Base-by-base conservation (phyloP, 2,888 invertebrate genomes). In the Allacma fusca region DNA sequence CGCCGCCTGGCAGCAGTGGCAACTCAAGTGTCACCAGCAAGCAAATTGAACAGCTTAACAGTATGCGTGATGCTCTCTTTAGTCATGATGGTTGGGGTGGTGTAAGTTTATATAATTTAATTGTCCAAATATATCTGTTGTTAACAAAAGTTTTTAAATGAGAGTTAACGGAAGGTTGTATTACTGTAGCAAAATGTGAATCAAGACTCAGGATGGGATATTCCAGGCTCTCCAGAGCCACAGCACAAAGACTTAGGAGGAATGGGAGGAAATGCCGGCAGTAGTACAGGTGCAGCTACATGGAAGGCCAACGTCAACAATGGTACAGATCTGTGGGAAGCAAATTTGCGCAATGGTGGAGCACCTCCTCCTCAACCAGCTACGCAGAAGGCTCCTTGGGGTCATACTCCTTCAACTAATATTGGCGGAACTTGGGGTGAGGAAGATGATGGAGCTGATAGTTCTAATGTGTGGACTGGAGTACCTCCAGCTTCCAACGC, bases 81-180 rank as follows among this genome's bases (percentile, higher is more conserved):
- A 93, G 94, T 87, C 94, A 93, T 86, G 96, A 96, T 86, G 96
- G 96, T 83, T 96, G 96, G 96, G 95, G 96, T 81, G 94, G 95
- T 84, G 93, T 93, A 89, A 91, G 92, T 91, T 80, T 4, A 21
- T 28, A 26, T 65, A 12, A 5, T 43, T 65, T 1, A 21, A 16
- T 64, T 26, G n/a, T n/a, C n/a, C n/a, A n/a, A n/a, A n/a, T n/a
- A n/a, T n/a, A 57, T 34, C 34, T 34, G 40, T 2, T 26, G 34
- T 34, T 34, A 34, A 34, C 4, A 34, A 34, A 34, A 4, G 4
- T 4, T 34, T 34, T 34, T 4, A 9, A n/a, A n/a, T n/a, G n/a
- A n/a, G n/a, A n/a, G 34, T 34, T 34, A 34, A 34, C 4, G 9
- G 9, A 34, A 4, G 4, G 34, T 34, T 34, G 4, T 4, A 9